These are phyloP conservation scores for Protaetia brevitarsis DNA, from an alignment of 1,140 invertebrate genomes.

Conservation along the genomic window DNA sequence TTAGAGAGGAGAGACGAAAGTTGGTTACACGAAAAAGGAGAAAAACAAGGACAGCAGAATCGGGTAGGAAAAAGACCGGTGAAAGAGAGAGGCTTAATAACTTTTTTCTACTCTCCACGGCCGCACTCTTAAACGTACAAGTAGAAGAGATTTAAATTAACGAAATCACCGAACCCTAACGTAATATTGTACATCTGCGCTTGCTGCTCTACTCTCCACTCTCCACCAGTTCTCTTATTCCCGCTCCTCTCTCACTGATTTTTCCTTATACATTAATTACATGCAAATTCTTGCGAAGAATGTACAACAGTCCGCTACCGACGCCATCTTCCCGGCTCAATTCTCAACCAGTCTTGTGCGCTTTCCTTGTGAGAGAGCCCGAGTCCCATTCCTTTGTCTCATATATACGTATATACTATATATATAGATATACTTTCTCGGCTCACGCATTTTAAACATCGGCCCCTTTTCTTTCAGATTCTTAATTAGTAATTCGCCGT, in stretches of 20 bases:
- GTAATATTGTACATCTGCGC: constrained; percentile 38
- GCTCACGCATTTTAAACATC: constrained; percentile 50
- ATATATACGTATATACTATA: constrained; percentile 46
- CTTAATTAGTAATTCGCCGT: constrained; percentile 31
- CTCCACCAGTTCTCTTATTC: constrained; percentile 7
- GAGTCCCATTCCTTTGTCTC: constrained; percentile 44
- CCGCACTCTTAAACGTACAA: constrained; percentile 19
- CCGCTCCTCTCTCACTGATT: constrained; percentile 34
- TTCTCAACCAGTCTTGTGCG: constrained; percentile 13
- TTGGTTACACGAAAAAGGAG: constrained; percentile 13
- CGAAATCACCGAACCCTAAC: constrained; percentile 36
- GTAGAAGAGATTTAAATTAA: constrained; percentile 34
- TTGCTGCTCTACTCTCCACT: constrained; percentile 15
- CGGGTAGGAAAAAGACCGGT: constrained; percentile 15
- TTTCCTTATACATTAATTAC: constrained; percentile 50
- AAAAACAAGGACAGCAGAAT: constrained; percentile 11
- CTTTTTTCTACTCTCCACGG: constrained; percentile 22
- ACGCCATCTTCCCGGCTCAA: constrained; percentile 43
- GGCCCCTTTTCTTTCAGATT: constrained; percentile 48
- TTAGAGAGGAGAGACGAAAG: constrained; percentile 12
- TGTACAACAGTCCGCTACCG: constrained; percentile 38
- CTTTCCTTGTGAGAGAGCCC: constrained; percentile 13
- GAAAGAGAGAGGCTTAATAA: constrained; percentile 20
- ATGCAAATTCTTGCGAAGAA: constrained; percentile 48
- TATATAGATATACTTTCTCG: constrained; percentile 38